Percentiles rank a stretch among this genome's conserved stretches.
Conservation (phyloP, 2,888 invertebrate genomes). For the Scaeva pyrastri region DNA sequence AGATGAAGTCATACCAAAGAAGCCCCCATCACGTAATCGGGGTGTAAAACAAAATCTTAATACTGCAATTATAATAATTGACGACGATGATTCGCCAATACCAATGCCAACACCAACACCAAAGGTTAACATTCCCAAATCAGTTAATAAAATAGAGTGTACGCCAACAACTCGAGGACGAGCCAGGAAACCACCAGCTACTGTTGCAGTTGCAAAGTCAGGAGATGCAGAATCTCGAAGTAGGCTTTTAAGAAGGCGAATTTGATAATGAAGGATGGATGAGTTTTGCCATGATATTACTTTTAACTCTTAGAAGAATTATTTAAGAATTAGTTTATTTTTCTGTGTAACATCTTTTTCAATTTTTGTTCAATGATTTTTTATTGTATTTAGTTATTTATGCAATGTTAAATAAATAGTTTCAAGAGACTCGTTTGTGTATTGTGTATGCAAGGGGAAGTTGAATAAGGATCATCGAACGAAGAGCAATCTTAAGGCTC, state of each 20-base stretch:
- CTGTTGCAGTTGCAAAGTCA: constrained; percentile 37
- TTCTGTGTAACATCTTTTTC: constrained; percentile 3
- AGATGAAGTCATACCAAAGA: constrained; percentile 28
- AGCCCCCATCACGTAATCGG: constrained; percentile 21
- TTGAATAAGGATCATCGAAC: too few relatives aligned
- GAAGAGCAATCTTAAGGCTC: too few relatives aligned
- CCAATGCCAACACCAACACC: constrained; percentile 41
- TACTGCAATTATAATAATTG: constrained; percentile 56
- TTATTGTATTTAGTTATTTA: constrained; percentile 10
- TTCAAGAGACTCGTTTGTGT: background rate
- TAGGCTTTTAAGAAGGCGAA: constrained; percentile 56
- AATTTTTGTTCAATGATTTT: constrained; percentile 1
- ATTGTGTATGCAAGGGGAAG: too few relatives aligned
- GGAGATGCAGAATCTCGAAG: constrained; percentile 26
- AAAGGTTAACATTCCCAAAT: constrained; percentile 39
- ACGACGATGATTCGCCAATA: constrained; percentile 54
- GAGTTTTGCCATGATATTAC: background rate
- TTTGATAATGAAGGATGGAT: constrained; percentile 29
- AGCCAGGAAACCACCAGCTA: constrained; percentile 21
- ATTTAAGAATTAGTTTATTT: constrained; percentile 11
- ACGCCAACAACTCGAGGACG: constrained; percentile 60
- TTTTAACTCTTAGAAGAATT: background rate
- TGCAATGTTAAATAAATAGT: constrained; percentile 11
- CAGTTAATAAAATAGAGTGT: constrained; percentile 43
- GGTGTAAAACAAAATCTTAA: constrained; percentile 47